Conservation (phyloP, 2,888 invertebrate species). For the Acholoe squamosa region DNA sequence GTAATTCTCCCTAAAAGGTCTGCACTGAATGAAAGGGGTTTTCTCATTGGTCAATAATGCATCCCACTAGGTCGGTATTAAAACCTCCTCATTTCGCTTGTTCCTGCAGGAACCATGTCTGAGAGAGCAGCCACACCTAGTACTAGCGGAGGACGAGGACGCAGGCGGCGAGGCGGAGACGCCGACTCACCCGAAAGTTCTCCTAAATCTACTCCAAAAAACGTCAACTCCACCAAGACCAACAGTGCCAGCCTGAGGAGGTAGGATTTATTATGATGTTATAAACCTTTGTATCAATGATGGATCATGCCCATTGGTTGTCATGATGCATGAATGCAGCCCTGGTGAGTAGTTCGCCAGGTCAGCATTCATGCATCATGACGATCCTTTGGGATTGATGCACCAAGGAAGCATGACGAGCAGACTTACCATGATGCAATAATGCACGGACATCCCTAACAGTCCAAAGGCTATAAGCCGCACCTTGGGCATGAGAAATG, state of each 20-base stretch:
- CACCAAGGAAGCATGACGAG: neutral
- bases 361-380: too few relatives aligned
- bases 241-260: constrained; percentile 47
- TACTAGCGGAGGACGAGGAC: constrained; percentile 29
- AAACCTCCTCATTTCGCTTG: neutral
- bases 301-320: neutral
- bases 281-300: too few relatives aligned
- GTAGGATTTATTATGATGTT: neutral
- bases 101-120: constrained; percentile 23
- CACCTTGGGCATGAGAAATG: too few relatives aligned
- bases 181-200: constrained; percentile 44
- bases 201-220: constrained; percentile 36
- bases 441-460: too few relatives aligned
- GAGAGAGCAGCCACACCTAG: constrained; percentile 43
- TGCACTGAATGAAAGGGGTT: too few relatives aligned
- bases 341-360: too few relatives aligned
- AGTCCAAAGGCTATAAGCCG: too few relatives aligned
- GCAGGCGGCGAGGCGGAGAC: neutral
- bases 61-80: too few relatives aligned
- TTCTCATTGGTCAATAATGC: too few relatives aligned
- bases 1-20: too few relatives aligned
- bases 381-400: neutral
- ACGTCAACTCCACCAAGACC: constrained; percentile 39
- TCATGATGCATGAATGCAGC: too few relatives aligned
- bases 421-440: neutral